These are phyloP conservation scores for Helogale parvula DNA, from an alignment of 2,113 vertebrate genomes.

Conservation along the genomic window DNA sequence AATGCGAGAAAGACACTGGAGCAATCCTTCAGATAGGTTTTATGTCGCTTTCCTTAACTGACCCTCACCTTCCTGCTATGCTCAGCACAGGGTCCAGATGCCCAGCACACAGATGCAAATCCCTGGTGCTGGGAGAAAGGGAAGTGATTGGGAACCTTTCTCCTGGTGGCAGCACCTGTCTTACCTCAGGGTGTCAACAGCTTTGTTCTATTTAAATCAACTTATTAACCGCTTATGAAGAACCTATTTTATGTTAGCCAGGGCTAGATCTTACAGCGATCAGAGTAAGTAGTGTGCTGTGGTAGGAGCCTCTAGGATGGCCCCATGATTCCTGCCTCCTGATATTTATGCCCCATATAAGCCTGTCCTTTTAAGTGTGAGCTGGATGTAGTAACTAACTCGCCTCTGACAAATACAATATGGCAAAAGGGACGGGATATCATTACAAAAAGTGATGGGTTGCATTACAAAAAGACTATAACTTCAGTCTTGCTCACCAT, in stretches of 20 bases:
- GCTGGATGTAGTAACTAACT: not conserved
- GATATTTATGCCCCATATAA: not conserved
- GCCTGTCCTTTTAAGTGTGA: not conserved
- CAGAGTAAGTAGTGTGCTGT: not conserved
- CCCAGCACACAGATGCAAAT: no score
- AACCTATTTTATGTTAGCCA: not conserved
- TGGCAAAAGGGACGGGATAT: not conserved
- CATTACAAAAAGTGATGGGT: not conserved
- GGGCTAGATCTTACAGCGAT: not conserved
- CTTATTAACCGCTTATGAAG: not conserved
- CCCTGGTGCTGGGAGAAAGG: not conserved
- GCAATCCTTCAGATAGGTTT: rapidly evolving
- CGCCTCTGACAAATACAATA: not conserved
- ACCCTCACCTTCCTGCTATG: not conserved
- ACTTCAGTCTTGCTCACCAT: not conserved
- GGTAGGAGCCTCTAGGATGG: not conserved
- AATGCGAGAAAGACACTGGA: not conserved
- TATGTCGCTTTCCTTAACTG: not conserved
- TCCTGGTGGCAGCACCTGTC: not conserved
- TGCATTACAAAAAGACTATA: not conserved
- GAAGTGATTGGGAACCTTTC: not conserved
- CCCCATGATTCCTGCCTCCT: not conserved
- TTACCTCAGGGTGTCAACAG: not conserved
- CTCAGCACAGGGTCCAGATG: not conserved
- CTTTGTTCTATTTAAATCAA: not conserved